These are phyloP conservation scores for Carterocephalus palaemon DNA, from an alignment of 2,888 invertebrate genomes.

Conservation along the genomic window DNA sequence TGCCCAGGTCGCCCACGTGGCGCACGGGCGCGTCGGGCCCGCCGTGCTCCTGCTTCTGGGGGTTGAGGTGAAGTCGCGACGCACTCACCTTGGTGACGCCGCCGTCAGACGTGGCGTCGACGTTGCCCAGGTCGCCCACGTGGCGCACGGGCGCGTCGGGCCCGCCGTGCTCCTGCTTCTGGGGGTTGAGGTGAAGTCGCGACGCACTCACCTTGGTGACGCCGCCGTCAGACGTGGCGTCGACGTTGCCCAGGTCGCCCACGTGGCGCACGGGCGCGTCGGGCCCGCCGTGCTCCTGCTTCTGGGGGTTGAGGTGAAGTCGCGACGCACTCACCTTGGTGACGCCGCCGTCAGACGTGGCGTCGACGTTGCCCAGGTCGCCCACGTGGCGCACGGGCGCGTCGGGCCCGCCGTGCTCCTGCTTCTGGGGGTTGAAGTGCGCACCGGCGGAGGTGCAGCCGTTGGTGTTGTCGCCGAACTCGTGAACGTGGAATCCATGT, in stretches of 20 bases:
- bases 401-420: constrained; percentile 90
- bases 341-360: constrained; percentile 80
- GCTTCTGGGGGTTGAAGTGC: constrained; percentile 92
- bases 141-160: too few relatives aligned
- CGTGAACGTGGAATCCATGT: constrained; percentile 97
- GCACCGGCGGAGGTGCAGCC: constrained; percentile 96
- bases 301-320: too few relatives aligned
- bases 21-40: too few relatives aligned
- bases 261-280: constrained; percentile 85
- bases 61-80: too few relatives aligned
- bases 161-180: too few relatives aligned
- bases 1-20: too few relatives aligned
- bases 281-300: constrained; percentile 91
- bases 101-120: too few relatives aligned
- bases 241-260: constrained; percentile 94
- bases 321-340: too few relatives aligned
- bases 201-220: constrained; percentile 82
- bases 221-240: constrained; percentile 80
- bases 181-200: too few relatives aligned
- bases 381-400: constrained; percentile 89
- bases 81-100: too few relatives aligned
- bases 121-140: too few relatives aligned
- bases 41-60: too few relatives aligned
- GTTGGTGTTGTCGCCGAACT: constrained; percentile 97
- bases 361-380: constrained; percentile 92